phyloP scores from a whole-genome alignment of 2,888 invertebrate genomes.

The Ischnura elegans region DNA sequence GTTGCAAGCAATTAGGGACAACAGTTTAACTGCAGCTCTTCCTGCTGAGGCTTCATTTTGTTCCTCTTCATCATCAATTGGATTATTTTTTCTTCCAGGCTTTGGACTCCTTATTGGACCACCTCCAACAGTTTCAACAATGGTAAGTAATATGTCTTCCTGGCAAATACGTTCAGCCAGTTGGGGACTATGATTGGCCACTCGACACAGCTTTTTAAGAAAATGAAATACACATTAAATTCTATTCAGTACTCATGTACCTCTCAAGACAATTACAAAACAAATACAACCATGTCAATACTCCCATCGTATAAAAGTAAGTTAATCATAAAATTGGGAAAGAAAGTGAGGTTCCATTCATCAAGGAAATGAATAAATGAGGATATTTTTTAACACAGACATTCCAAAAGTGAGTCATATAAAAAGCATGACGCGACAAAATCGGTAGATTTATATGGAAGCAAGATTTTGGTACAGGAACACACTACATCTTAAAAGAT shows the following conservation, averaged over 20 bases:
- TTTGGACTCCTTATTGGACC: slow-evolving; percentile 73
- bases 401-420: too few relatives aligned
- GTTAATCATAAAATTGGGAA: background rate
- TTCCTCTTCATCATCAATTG: slow-evolving; percentile 79
- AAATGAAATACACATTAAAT: background rate
- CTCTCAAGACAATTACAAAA: too few relatives aligned
- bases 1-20: slow-evolving; percentile 78
- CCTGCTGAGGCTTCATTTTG: slow-evolving; percentile 83
- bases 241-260: too few relatives aligned
- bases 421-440: too few relatives aligned
- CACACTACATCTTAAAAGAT: too few relatives aligned
- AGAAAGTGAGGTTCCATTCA: too few relatives aligned
- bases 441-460: too few relatives aligned
- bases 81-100: slow-evolving; percentile 74
- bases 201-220: slow-evolving; percentile 2
- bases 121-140: slow-evolving; percentile 39
- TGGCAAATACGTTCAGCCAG: slow-evolving; percentile 33
- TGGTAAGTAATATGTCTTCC: slow-evolving; percentile 7
- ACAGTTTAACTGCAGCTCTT: slow-evolving; percentile 81
- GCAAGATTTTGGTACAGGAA: too few relatives aligned
- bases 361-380: too few relatives aligned
- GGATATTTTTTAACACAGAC: too few relatives aligned
- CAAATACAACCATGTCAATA: too few relatives aligned
- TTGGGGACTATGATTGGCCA: background rate
- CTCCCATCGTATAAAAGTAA: too few relatives aligned